Conservation (phyloP, 2,113 vertebrate genomes). For the Ctenodactylus gundi region DNA sequence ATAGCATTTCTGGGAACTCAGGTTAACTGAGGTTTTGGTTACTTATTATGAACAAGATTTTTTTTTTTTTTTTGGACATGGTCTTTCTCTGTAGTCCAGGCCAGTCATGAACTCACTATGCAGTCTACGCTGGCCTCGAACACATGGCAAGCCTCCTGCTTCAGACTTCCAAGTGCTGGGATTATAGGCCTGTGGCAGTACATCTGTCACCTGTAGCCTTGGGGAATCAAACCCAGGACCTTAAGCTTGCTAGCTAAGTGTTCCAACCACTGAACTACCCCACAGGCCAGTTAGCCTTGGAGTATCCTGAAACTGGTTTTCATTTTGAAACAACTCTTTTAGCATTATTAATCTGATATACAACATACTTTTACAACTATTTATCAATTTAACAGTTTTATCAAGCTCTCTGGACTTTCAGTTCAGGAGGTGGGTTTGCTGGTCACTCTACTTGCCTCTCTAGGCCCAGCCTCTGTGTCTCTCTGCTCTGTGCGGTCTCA, state of each 20-base stretch:
- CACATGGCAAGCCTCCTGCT: too few species aligned
- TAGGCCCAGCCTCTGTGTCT: neutral
- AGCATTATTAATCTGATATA: neutral
- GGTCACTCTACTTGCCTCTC: neutral
- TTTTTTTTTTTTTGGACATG: too few species aligned
- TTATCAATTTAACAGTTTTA: neutral
- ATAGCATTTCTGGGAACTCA: neutral
- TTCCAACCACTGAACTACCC: too few species aligned
- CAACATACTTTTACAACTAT: neutral
- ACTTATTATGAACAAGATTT: neutral
- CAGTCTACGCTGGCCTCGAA: too few species aligned
- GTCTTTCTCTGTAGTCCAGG: too few species aligned
- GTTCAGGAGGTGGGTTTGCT: neutral
- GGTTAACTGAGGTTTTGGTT: neutral
- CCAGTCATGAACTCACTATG: too few species aligned
- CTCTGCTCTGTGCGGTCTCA: neutral
- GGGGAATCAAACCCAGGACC: too few species aligned
- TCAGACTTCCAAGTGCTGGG: too few species aligned
- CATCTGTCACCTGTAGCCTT: too few species aligned
- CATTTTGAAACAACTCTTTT: neutral
- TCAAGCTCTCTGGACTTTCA: neutral
- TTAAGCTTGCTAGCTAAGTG: too few species aligned
- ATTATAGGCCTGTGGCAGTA: too few species aligned
- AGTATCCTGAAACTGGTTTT: neutral
- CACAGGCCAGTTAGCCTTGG: neutral